These are phyloP conservation scores for Urosaurus nigricauda DNA, from an alignment of 2,797 vertebrate genomes.

Conservation along the genomic window DNA sequence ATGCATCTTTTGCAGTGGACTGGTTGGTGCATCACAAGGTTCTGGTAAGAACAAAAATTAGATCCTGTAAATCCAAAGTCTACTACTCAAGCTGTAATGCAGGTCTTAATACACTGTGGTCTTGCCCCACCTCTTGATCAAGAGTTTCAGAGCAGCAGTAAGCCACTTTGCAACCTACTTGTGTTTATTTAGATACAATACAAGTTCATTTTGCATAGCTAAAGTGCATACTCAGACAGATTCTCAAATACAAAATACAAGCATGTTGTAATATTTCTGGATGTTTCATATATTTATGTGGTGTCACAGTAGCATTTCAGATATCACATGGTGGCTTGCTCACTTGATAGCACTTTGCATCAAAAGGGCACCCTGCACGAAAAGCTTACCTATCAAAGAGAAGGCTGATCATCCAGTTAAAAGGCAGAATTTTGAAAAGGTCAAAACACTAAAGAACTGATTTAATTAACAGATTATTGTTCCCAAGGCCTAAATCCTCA, in stretches of 20 bases:
- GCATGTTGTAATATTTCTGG: background rate
- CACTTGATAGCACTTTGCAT: background rate
- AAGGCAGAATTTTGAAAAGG: constrained; percentile 84
- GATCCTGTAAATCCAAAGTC: background rate
- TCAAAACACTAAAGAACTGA: constrained; percentile 78
- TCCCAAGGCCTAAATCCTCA: background rate
- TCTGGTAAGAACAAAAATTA: background rate
- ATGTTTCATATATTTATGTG: background rate
- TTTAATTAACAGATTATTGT: constrained; percentile 79
- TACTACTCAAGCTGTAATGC: background rate
- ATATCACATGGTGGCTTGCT: background rate
- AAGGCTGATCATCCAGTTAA: constrained; percentile 81
- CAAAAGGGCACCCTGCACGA: background rate
- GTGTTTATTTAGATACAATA: background rate
- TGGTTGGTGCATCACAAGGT: background rate
- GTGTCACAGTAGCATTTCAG: background rate
- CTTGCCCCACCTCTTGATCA: background rate
- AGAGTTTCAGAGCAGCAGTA: background rate
- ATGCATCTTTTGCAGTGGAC: background rate
- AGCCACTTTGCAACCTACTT: background rate
- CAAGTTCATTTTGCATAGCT: background rate
- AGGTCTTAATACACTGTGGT: background rate
- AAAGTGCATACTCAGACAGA: background rate
- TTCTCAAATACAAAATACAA: background rate
- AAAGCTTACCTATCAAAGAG: background rate